Base-by-base conservation (phyloP, 2,797 vertebrate species). In the Labeo calbasu region DNA sequence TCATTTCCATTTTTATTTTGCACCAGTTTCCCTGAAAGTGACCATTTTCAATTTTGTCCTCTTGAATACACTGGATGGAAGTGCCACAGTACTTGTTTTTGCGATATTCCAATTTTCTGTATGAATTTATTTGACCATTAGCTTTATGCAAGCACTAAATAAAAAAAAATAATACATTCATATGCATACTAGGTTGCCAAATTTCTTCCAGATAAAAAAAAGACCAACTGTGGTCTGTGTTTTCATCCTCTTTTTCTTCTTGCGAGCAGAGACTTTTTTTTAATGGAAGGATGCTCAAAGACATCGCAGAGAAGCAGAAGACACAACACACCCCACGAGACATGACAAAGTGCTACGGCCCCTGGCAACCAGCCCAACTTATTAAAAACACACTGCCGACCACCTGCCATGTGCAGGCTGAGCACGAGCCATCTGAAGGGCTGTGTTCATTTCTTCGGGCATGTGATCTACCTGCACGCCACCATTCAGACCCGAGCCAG, bases 351-450 rank as follows among this genome's bases (percentile, higher is more conserved):
- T 63, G 66, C 83, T 65, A 40, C 80, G 23, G 82, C 82, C 76
- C 51, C 57, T 72, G 53, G 76, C 57, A 81, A 84, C 50, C 17
- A 69, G n/a, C 23, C 78, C 17, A 73, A 84, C 85, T 89, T 13
- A 86, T 87, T 86, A 79, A 83, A 82, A 70, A 15, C 2, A 71
- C 76, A 28, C n/a, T 59, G 43, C 53, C 10, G 63, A 84, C 65
- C 68, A 40, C 63, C 43, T 28, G 79, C 72, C 90, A 90, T 83
- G 92, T 92, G 92, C 77, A 50, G 81, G 71, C 71, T 71, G 86
- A 89, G 81, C 90, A 92, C 86, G 79, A 84, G 88, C 66, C 65
- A 14, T 43, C 53, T 51, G 69, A 63, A 15, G 46, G 46, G 21
- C 63, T 65, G 40, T 65, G 25, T 28, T 86, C 53, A 19, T 59